phyloP scores from a whole-genome alignment of 2,797 vertebrate species.

The Sitta carolinensis region DNA sequence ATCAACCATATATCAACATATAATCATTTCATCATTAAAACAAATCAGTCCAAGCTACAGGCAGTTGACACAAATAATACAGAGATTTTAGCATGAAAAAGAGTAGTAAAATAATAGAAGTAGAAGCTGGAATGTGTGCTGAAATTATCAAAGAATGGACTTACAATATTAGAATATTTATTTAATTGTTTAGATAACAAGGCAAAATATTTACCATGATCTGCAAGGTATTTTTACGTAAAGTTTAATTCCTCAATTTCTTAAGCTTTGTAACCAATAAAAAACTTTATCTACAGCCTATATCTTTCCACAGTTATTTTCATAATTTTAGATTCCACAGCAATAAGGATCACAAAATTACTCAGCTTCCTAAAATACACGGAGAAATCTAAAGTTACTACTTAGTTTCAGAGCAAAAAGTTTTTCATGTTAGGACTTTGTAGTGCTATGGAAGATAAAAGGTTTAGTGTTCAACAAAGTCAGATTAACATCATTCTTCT shows the following conservation, averaged over 20 bases:
- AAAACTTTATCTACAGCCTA: not conserved
- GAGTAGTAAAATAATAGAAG: not conserved
- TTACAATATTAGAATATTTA: not conserved
- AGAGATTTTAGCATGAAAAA: not conserved
- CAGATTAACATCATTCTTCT: not conserved
- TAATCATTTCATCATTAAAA: not conserved
- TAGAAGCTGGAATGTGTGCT: not conserved
- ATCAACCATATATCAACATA: not conserved
- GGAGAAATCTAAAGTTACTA: not conserved
- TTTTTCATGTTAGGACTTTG: not conserved
- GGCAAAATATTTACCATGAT: not conserved
- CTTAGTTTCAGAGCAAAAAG: not conserved
- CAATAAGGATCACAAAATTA: not conserved
- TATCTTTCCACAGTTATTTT: not conserved
- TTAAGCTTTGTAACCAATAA: not conserved
- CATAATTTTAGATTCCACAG: not conserved
- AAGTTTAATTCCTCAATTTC: not conserved
- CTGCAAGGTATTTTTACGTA: not conserved
- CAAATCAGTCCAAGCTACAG: not conserved
- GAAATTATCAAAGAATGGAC: not conserved
- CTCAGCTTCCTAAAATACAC: not conserved
- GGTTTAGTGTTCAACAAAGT: not conserved
- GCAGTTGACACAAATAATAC: not conserved
- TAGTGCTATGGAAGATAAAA: not conserved
- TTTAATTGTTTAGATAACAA: not conserved